phyloP scores from a whole-genome alignment of 2,888 invertebrate species.

The Caenorhabditis japonica region DNA sequence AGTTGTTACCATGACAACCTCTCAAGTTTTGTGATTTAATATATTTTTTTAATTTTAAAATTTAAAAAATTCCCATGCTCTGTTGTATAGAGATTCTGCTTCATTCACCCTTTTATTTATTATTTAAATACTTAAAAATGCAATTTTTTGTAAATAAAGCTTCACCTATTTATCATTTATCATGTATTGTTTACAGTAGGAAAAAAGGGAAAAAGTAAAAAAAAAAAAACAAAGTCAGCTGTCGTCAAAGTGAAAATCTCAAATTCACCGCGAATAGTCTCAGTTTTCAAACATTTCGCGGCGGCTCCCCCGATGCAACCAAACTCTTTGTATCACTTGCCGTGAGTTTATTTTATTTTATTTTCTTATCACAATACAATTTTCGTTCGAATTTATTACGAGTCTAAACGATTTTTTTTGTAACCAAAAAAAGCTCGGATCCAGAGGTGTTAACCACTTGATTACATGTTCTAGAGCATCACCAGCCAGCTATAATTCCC shows the following conservation, averaged over 20 bases:
- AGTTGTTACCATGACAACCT: constrained; percentile 34
- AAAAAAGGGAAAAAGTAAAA: too few relatives aligned
- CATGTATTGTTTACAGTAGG: too few relatives aligned
- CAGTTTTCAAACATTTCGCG: constrained; percentile 53
- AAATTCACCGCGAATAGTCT: constrained; percentile 10
- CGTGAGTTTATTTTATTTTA: constrained; percentile 37
- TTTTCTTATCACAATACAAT: constrained; percentile 26
- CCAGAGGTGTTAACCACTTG: too few relatives aligned
- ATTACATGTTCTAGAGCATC: too few relatives aligned
- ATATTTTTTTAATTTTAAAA: constrained; percentile 16
- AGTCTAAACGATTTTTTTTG: too few relatives aligned
- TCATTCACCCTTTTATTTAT: constrained; percentile 7
- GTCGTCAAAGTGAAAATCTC: neutral
- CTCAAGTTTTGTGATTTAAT: constrained; percentile 22
- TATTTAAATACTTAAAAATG: too few relatives aligned
- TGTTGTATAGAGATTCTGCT: constrained; percentile 8
- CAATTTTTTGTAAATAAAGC: constrained; percentile 47
- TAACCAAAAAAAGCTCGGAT: too few relatives aligned
- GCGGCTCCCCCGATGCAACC: constrained; percentile 36
- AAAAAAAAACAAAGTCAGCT: too few relatives aligned
- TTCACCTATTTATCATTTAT: constrained; percentile 6
- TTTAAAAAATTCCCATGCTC: constrained; percentile 10
- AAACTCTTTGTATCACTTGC: constrained; percentile 43
- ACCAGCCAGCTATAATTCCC: too few relatives aligned
- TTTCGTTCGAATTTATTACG: constrained; percentile 39